Evolutionary conservation across 2,888 invertebrate genomes (phyloP), one percentile per base, ranked within the genome.

Genomic region (Tipula vernalis): DNA sequence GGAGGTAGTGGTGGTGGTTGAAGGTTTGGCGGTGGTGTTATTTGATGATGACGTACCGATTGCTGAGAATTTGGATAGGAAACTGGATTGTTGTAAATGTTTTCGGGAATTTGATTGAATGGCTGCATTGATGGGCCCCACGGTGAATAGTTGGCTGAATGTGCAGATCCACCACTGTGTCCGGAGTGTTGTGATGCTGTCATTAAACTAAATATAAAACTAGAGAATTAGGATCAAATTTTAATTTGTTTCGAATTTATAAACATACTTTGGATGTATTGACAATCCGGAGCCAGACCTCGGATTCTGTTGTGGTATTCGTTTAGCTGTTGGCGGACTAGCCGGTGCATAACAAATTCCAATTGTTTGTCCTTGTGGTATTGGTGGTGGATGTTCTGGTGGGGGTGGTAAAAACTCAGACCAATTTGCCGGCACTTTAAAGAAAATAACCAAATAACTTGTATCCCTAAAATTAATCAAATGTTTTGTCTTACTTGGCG

Each of bases 341-440:
- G 91, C 91, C 28, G 91, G 91, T 4, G 91, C 89, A 89, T 91
- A 91, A 86, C 90, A 89, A 83, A 88, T 88, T 57, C 87, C 87
- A n/a, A 86, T 71, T 57, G 86, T 12, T 87, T 88, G 88, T 36
- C 87, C 86, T 87, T 89, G 88, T 12, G 92, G 93, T 87, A 93
- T 91, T 86, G 94, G 94, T 28, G 94, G 94, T 41, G 94, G 93
- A 90, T 94, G 93, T 89, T 93, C 93, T 39, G 94, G 94, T 87
- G 94, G 94, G 86, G 94, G 94, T 42, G 94, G 93, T 88, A 94
- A 92, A 87, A 94, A 93, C 89, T 94, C 94, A 83, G 92, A 92
- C 93, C 93, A 93, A 89, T 93, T 93, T 41, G 93, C 93, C 86
- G 92, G 92, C 88, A 90, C 91, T 88, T 36, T 44, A 87, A 85